These are phyloP conservation scores for Mastacembelus armatus DNA, from an alignment of 2,797 vertebrate genomes.

Conservation along the genomic window DNA sequence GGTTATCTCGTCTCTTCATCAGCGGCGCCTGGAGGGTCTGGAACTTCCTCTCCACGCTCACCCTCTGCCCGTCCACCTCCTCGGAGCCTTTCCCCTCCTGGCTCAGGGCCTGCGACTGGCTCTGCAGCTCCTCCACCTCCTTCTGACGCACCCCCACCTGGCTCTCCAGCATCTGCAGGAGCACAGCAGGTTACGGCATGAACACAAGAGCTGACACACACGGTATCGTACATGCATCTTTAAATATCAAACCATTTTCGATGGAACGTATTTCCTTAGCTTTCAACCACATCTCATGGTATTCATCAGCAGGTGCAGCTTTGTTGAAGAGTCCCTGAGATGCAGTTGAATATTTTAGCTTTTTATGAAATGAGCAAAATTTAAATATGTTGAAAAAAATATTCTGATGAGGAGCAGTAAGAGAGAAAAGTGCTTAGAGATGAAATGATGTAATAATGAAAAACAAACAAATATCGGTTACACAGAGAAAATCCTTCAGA, in stretches of 20 bases:
- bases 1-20: conserved; percentile 87
- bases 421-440: no score
- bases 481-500: neutral
- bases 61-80: conserved; percentile 92
- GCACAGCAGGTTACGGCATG: neutral
- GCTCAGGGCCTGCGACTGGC: conserved; percentile 89
- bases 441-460: no score
- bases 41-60: conserved; percentile 90
- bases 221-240: no score
- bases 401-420: no score
- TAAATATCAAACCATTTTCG: no score
- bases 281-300: neutral
- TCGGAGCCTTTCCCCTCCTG: conserved; percentile 93
- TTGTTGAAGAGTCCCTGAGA: no score
- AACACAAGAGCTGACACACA: no score
- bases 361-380: no score
- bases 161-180: conserved; percentile 91
- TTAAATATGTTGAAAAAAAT: no score
- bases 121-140: conserved; percentile 92
- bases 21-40: conserved; percentile 87
- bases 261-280: no score
- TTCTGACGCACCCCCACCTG: conserved; percentile 96
- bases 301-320: neutral
- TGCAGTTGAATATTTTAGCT: no score
- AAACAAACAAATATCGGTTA: neutral